Conservation (phyloP, 2,888 invertebrate species). For the Ptychoptera albimana region DNA sequence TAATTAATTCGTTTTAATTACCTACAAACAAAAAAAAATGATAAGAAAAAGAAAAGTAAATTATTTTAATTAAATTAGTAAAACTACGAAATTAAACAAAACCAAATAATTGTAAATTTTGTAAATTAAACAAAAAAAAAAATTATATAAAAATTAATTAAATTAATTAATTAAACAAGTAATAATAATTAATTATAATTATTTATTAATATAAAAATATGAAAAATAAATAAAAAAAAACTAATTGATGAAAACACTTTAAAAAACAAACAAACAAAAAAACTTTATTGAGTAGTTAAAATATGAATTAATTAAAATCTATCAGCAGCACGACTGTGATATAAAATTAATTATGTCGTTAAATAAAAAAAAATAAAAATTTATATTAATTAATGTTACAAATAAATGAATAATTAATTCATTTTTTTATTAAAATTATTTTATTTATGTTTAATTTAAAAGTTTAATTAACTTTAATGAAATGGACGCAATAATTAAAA, state of each 20-base stretch:
- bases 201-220: too few species aligned
- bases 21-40: not conserved
- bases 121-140: slow-evolving; percentile 4
- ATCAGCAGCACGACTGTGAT: slow-evolving; percentile 19
- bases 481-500: too few species aligned
- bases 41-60: not conserved
- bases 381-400: too few species aligned
- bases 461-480: too few species aligned
- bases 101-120: not conserved
- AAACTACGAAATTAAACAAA: slow-evolving; percentile 3
- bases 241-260: not conserved
- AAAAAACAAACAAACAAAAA: not conserved
- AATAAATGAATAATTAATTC: too few species aligned
- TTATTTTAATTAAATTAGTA: not conserved
- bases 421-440: too few species aligned
- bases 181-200: slow-evolving; percentile 2
- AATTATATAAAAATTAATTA: slow-evolving; percentile 8
- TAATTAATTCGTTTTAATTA: not conserved
- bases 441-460: too few species aligned
- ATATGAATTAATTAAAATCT: slow-evolving; percentile 2
- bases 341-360: slow-evolving; percentile 7
- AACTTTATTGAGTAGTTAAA: not conserved
- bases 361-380: too few species aligned
- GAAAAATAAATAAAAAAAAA: not conserved
- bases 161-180: slow-evolving; percentile 9